phyloP scores from a whole-genome alignment of 1,140 invertebrate species.

The Calliopsis andreniformis region DNA sequence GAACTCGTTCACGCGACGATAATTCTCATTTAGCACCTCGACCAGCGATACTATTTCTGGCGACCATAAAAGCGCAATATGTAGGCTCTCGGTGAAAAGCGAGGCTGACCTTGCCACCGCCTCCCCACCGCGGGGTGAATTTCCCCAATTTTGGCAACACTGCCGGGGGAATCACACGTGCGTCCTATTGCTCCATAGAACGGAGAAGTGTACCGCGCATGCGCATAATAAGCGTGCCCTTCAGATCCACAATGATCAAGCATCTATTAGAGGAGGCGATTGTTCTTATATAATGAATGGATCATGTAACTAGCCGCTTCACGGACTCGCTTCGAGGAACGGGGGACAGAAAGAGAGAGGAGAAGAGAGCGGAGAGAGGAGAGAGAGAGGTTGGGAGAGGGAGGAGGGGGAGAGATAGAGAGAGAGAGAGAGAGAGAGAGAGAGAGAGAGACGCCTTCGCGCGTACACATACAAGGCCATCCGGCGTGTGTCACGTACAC shows the following conservation, averaged over 20 bases:
- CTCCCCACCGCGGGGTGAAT: slow-evolving; percentile 1
- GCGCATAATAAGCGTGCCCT: slow-evolving; percentile 69
- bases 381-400: not conserved
- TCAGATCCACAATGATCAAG: slow-evolving; percentile 79
- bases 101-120: too few species aligned
- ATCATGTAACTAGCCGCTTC: slow-evolving; percentile 80
- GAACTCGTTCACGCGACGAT: too few species aligned
- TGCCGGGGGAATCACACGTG: not conserved
- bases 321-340: slow-evolving; percentile 59
- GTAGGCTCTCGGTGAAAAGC: too few species aligned
- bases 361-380: slow-evolving; percentile 16
- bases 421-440: slow-evolving; percentile 16
- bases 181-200: slow-evolving; percentile 12
- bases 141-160: slow-evolving; percentile 28
- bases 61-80: not conserved
- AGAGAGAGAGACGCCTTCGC: slow-evolving; percentile 46
- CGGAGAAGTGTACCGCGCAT: slow-evolving; percentile 49
- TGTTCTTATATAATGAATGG: slow-evolving; percentile 82
- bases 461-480: slow-evolving; percentile 29
- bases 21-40: too few species aligned
- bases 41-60: too few species aligned
- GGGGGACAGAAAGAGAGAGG: slow-evolving; percentile 28
- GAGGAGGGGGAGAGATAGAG: slow-evolving; percentile 32
- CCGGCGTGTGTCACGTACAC: slow-evolving; percentile 12
- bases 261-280: slow-evolving; percentile 80